Evolutionary conservation across 2,888 invertebrate genomes (phyloP), one percentile per base, ranked within the genome.

Genomic region (Punctoribates punctum): DNA sequence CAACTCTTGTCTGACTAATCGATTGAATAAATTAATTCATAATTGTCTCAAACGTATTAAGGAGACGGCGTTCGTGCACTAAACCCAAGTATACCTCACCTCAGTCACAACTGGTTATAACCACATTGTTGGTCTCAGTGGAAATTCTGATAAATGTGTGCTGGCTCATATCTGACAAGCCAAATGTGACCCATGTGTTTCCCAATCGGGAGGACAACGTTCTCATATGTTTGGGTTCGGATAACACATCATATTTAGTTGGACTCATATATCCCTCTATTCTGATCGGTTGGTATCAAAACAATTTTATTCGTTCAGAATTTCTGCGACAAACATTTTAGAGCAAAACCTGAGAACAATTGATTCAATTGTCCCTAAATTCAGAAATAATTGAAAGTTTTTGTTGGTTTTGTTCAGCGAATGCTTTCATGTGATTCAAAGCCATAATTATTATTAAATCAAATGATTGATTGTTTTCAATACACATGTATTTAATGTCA

Each of bases 201-300:
- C 86, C 86, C 0, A 80, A 80, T 0, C 77, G 81, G 6, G 79
- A 78, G 0, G 81, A 81, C n/a, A 82, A 82, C 25, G 80, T 84
- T 23, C 80, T 82, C 23, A 82, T 84, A 42, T 84, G 84, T 74
- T 78, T 81, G 76, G 87, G 87, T 0, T 83, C 87, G 9, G 85
- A 85, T 70, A 85, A 85, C 74, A 84, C 84, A 73, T 85, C 86
- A 0, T 87, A 87, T 81, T 77, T 84, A 77, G 83, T 86, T 15
- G 86, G 86, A 0, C 83, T 88, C 42, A 82, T 86, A 48, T 88
- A 87, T 79, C 87, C 88, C 0, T 85, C 87, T 60, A 77, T 87
- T 46, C 82, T 88, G 25, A 86, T 87, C 78, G 76, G 78, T 76
- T 25, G 34, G 73, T 54, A 54, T n/a, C 13, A 3, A 13, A 48